These are phyloP conservation scores for Nephrotoma appendiculata DNA, from an alignment of 2,888 invertebrate genomes.

Conservation along the genomic window DNA sequence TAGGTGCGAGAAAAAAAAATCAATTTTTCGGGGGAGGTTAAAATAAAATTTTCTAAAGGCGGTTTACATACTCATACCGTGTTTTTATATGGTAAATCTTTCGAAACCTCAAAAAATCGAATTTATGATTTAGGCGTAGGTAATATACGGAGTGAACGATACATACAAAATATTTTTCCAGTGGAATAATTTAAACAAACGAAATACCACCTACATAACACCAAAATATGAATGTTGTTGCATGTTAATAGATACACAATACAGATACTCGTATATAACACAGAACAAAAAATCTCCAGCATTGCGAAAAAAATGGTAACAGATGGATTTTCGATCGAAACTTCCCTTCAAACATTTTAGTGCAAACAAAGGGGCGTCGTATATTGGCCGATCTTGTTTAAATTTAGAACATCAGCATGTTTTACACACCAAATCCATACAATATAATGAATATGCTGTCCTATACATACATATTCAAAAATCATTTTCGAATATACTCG, in stretches of 20 bases:
- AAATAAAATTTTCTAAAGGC: neutral
- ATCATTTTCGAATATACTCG: neutral
- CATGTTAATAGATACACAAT: neutral
- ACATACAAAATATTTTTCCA: neutral
- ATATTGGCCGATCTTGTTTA: neutral
- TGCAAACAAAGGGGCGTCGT: neutral
- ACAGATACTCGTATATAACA: neutral
- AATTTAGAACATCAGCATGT: neutral
- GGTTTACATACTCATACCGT: neutral
- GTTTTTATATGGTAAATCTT: neutral
- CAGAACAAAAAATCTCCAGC: neutral
- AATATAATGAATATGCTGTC: too few relatives aligned
- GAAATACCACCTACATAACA: neutral
- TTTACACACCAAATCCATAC: too few relatives aligned
- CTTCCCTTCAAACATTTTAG: neutral
- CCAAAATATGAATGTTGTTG: neutral
- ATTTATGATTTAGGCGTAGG: neutral
- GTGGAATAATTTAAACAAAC: neutral
- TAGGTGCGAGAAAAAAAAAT: neutral
- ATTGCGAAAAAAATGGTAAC: neutral
- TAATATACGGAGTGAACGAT: neutral
- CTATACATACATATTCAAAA: too few relatives aligned
- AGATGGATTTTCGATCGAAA: neutral
- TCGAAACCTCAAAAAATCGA: neutral
- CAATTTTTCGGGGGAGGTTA: neutral